These are phyloP conservation scores for Hypena proboscidalis DNA, from an alignment of 2,888 invertebrate species.

Conservation along the genomic window DNA sequence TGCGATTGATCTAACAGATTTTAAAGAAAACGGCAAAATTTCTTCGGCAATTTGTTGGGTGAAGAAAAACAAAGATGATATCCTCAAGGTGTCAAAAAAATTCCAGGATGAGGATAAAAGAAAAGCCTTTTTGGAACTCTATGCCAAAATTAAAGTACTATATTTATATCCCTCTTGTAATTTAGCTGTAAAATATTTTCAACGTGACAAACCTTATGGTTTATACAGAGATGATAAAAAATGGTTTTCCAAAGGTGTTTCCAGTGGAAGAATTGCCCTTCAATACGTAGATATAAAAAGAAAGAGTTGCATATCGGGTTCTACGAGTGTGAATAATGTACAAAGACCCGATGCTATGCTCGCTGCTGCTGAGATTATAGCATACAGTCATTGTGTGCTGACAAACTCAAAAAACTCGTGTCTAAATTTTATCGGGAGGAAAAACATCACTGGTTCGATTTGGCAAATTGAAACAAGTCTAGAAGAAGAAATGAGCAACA, in stretches of 20 bases:
- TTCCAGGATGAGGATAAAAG: slow-evolving; percentile 14
- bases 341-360: slow-evolving; percentile 47
- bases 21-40: slow-evolving; percentile 1
- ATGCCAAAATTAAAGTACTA: slow-evolving; percentile 18
- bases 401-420: slow-evolving; percentile 31
- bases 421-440: slow-evolving; percentile 28
- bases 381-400: slow-evolving; percentile 41
- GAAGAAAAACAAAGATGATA: slow-evolving; percentile 21
- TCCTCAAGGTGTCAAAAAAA: not conserved
- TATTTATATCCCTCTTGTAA: slow-evolving; percentile 21
- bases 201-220: slow-evolving; percentile 14
- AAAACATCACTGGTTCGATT: slow-evolving; percentile 2
- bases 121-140: slow-evolving; percentile 15
- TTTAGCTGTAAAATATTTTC: slow-evolving; percentile 33
- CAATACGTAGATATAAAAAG: slow-evolving; percentile 47
- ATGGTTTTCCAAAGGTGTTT: slow-evolving; percentile 42
- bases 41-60: slow-evolving; percentile 21
- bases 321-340: slow-evolving; percentile 20
- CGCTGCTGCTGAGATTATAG: slow-evolving; percentile 45
- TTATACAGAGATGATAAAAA: slow-evolving; percentile 27
- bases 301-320: slow-evolving; percentile 27
- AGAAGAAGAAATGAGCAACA: slow-evolving; percentile 19
- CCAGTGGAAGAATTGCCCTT: slow-evolving; percentile 35
- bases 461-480: slow-evolving; percentile 18
- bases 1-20: slow-evolving; percentile 4